Conservation (phyloP, 2,113 vertebrate genomes). For the Hippocampus mohnikei region DNA sequence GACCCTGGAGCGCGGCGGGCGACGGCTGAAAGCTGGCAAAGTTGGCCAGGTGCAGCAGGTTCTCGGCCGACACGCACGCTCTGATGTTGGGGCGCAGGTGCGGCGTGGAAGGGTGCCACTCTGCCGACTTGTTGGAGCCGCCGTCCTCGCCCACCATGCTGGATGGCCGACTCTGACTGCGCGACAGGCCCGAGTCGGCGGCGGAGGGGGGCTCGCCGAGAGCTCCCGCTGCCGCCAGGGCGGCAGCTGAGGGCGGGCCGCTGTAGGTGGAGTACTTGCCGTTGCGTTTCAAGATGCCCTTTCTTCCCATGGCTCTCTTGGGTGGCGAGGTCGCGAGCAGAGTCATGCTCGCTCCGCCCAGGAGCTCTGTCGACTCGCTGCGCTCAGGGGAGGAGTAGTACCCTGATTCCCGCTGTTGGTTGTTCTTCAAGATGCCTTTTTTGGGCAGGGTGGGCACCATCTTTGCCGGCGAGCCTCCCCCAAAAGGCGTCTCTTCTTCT, state of each 20-base stretch:
- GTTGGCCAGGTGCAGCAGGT: conserved; percentile 86
- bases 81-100: conserved; percentile 80
- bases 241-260: conserved; percentile 54
- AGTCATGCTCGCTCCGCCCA: conserved; percentile 72
- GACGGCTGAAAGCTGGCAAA: conserved; percentile 80
- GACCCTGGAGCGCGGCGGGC: conserved; percentile 73
- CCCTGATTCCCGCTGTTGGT: conserved; percentile 86
- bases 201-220: conserved; percentile 54
- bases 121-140: conserved; percentile 71
- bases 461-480: conserved; percentile 72
- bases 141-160: conserved; percentile 87
- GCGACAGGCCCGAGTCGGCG: conserved; percentile 78
- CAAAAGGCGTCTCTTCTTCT: conserved; percentile 54
- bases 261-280: conserved; percentile 86
- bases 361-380: conserved; percentile 88
- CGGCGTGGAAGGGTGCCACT: conserved; percentile 76
- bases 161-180: conserved; percentile 90
- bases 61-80: conserved; percentile 91
- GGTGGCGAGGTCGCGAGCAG: conserved; percentile 65
- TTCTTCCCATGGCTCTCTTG: conserved; percentile 71
- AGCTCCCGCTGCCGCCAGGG: conserved; percentile 47
- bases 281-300: conserved; percentile 93
- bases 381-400: conserved; percentile 97
- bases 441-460: conserved; percentile 84
- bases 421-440: conserved; percentile 98